These are phyloP conservation scores for Drosophila basisetae DNA, from an alignment of 2,888 invertebrate species.

Conservation along the genomic window DNA sequence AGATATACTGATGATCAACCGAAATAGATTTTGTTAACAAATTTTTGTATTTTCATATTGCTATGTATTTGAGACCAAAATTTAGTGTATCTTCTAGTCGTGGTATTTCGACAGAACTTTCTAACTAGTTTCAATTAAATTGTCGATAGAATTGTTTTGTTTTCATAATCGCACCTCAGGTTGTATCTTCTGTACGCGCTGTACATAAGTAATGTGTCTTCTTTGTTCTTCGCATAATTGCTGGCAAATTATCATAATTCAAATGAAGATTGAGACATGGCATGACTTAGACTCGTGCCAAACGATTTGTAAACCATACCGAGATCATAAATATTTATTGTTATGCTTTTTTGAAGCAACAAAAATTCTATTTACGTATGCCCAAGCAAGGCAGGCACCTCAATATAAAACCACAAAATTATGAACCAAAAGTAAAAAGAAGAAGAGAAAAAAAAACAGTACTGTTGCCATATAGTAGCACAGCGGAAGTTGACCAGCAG, in stretches of 20 bases:
- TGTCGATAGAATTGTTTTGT: constrained; percentile 13
- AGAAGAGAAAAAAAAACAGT: constrained; percentile 7
- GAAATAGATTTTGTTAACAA: neutral
- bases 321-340: constrained; percentile 38
- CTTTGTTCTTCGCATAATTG: constrained; percentile 48
- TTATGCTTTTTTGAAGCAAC: constrained; percentile 3
- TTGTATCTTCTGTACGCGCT: constrained; percentile 21
- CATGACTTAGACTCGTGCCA: constrained; percentile 27
- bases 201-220: constrained; percentile 17
- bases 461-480: constrained; percentile 32
- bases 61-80: neutral
- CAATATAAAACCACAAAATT: constrained; percentile 64
- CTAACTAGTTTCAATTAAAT: neutral
- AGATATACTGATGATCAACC: neutral
- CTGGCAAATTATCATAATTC: constrained; percentile 54
- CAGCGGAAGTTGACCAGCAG: constrained; percentile 58
- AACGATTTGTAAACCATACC: constrained; percentile 15
- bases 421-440: constrained; percentile 30
- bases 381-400: constrained; percentile 17
- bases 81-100: neutral
- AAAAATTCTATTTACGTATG: neutral
- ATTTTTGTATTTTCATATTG: neutral
- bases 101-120: neutral
- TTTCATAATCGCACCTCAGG: constrained; percentile 50
- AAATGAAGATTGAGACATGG: constrained; percentile 33